phyloP scores from a whole-genome alignment of 2,888 invertebrate genomes.

The Ochropleura plecta region DNA sequence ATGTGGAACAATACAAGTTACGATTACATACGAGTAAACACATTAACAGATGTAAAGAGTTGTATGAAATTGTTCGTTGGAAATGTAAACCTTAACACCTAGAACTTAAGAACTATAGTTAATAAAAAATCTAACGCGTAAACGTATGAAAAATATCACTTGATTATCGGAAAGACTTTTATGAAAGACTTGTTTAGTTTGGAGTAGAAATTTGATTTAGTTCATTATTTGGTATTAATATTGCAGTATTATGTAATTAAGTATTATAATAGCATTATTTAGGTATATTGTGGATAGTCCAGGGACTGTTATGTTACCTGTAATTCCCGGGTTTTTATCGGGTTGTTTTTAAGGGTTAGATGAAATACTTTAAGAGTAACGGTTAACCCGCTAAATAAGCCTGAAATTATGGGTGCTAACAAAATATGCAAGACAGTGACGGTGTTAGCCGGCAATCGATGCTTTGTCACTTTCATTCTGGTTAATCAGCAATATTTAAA shows the following conservation, averaged over 20 bases:
- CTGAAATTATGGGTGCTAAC: too few species aligned
- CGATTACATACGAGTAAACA: slow-evolving; percentile 73
- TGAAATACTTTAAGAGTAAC: too few species aligned
- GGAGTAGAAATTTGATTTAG: slow-evolving; percentile 48
- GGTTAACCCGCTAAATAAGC: too few species aligned
- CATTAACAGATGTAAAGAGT: slow-evolving; percentile 68
- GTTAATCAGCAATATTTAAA: too few species aligned
- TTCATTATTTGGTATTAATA: slow-evolving; percentile 61
- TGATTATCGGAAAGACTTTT: slow-evolving; percentile 82
- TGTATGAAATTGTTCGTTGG: slow-evolving; percentile 82
- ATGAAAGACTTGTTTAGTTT: slow-evolving; percentile 49
- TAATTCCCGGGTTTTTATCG: too few species aligned
- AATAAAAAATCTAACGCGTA: slow-evolving; percentile 76
- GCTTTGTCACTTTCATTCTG: too few species aligned
- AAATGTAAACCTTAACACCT: slow-evolving; percentile 77
- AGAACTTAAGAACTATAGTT: slow-evolving; percentile 77
- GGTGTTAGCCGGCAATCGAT: too few species aligned
- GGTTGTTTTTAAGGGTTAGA: too few species aligned
- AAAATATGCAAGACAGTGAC: too few species aligned
- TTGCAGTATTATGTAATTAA: slow-evolving; percentile 47
- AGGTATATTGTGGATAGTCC: background rate
- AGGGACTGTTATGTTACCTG: background rate
- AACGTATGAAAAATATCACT: slow-evolving; percentile 85
- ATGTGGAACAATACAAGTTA: slow-evolving; percentile 69
- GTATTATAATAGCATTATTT: background rate